Percentiles rank a stretch among this genome's conserved stretches.
Evolutionary conservation across 2,888 invertebrate genomes (phyloP).

Genomic region (Netelia virgata): DNA sequence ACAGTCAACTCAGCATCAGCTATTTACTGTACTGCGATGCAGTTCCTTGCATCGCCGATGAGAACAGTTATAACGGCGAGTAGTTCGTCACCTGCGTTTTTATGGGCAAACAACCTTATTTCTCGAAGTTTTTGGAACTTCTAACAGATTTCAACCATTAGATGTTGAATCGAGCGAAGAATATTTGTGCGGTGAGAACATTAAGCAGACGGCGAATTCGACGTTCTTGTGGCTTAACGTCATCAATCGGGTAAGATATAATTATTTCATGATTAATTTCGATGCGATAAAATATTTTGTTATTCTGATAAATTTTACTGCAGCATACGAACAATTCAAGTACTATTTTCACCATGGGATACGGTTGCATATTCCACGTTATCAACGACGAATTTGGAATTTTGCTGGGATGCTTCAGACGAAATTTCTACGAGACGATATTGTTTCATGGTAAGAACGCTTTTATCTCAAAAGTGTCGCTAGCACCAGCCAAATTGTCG

Average conservation of each 20-base stretch:
- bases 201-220: not conserved
- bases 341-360: conserved; percentile 72
- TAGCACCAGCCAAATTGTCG: conserved; percentile 56
- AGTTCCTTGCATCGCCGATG: conserved; percentile 75
- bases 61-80: conserved; percentile 71
- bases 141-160: conserved; percentile 12
- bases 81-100: conserved; percentile 77
- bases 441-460: conserved; percentile 76
- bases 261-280: conserved; percentile 2
- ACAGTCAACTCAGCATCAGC: conserved; percentile 53
- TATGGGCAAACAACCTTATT: conserved; percentile 72
- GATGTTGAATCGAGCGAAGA: not conserved
- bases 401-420: conserved; percentile 73
- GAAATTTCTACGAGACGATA: conserved; percentile 74
- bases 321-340: conserved; percentile 73
- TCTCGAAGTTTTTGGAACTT: not conserved
- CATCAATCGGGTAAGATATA: conserved; percentile 45
- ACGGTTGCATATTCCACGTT: conserved; percentile 72
- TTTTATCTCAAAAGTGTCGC: conserved; percentile 65
- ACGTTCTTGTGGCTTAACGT: conserved; percentile 35
- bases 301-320: conserved; percentile 52
- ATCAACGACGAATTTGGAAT: conserved; percentile 76
- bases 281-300: conserved; percentile 6
- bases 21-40: conserved; percentile 75
- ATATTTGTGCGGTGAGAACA: not conserved